phyloP scores from a whole-genome alignment of 1,140 invertebrate species.

The Anoplophora glabripennis region DNA sequence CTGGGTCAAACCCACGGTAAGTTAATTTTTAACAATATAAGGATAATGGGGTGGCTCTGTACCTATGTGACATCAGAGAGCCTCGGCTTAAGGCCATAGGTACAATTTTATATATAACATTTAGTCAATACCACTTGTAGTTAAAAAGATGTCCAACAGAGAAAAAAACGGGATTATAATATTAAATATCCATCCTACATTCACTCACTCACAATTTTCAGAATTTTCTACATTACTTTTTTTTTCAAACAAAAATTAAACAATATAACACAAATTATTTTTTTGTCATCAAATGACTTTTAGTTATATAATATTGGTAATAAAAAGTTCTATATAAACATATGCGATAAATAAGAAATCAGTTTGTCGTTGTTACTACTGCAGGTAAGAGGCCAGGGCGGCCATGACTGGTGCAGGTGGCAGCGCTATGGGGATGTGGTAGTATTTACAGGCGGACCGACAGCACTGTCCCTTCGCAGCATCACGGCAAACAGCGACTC shows the following conservation, averaged over 20 bases:
- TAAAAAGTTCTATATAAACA: conserved; percentile 48
- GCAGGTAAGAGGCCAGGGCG: conserved; percentile 53
- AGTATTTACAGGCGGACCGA: conserved; percentile 89
- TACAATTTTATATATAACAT: neutral
- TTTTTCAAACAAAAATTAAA: conserved; percentile 29
- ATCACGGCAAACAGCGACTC: conserved; percentile 92
- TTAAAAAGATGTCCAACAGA: conserved; percentile 21
- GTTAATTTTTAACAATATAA: conserved; percentile 23
- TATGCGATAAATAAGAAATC: conserved; percentile 43
- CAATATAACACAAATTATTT: conserved; percentile 42
- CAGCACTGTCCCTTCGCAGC: conserved; percentile 86
- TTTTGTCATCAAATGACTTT: conserved; percentile 46
- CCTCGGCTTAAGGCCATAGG: neutral
- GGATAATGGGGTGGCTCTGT: neutral
- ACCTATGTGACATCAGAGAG: conserved; percentile 21
- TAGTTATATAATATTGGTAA: conserved; percentile 42
- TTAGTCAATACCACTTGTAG: neutral
- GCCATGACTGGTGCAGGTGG: conserved; percentile 68
- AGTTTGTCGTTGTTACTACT: conserved; percentile 46
- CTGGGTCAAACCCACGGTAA: conserved; percentile 34
- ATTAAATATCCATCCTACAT: conserved; percentile 25
- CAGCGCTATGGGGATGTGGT: conserved; percentile 83
- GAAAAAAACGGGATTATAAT: conserved; percentile 25
- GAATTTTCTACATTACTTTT: conserved; percentile 22
- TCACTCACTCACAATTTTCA: conserved; percentile 25